Evolutionary conservation across 2,888 invertebrate genomes (phyloP).

Genomic region (Penaeus monodon): DNA sequence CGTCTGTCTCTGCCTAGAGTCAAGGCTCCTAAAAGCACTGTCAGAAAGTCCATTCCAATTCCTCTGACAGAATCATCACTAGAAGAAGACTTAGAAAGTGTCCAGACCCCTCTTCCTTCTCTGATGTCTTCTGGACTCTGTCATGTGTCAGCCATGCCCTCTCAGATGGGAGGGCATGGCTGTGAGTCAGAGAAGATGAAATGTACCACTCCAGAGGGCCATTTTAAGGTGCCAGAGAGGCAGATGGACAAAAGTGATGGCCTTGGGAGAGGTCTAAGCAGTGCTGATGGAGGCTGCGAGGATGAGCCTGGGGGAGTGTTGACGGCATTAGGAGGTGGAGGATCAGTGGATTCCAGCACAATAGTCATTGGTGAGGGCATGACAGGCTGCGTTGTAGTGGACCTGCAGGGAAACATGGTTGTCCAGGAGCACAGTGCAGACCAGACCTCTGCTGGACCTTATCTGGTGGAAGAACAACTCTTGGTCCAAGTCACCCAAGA

Average conservation of each 20-base stretch:
- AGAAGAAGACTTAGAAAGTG: conserved; percentile 1
- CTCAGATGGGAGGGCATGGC: neutral
- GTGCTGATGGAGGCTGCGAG: neutral
- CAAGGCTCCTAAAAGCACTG: neutral
- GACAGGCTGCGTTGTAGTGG: conserved; percentile 33
- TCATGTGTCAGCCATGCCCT: neutral
- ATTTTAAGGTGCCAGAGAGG: too few relatives aligned
- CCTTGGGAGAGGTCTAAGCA: too few relatives aligned
- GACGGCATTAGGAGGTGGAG: too few relatives aligned
- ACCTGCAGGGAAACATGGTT: conserved; percentile 36
- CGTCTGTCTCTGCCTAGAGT: conserved; percentile 10
- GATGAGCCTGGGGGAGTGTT: neutral
- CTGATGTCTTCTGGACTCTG: neutral
- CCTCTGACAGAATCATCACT: neutral
- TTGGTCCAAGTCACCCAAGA: conserved; percentile 26
- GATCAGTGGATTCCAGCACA: neutral
- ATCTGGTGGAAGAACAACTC: conserved; percentile 38
- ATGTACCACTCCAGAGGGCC: too few relatives aligned
- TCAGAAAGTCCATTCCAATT: neutral
- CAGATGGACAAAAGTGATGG: too few relatives aligned
- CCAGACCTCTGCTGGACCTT: conserved; percentile 17
- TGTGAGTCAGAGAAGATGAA: too few relatives aligned
- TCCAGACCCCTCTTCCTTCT: neutral
- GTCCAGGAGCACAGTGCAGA: conserved; percentile 18
- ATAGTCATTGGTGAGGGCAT: conserved; percentile 34